Percentiles rank a stretch among this genome's conserved stretches.
Evolutionary conservation across 2,113 vertebrate species (phyloP).

Genomic region (Phoenicopterus ruber): DNA sequence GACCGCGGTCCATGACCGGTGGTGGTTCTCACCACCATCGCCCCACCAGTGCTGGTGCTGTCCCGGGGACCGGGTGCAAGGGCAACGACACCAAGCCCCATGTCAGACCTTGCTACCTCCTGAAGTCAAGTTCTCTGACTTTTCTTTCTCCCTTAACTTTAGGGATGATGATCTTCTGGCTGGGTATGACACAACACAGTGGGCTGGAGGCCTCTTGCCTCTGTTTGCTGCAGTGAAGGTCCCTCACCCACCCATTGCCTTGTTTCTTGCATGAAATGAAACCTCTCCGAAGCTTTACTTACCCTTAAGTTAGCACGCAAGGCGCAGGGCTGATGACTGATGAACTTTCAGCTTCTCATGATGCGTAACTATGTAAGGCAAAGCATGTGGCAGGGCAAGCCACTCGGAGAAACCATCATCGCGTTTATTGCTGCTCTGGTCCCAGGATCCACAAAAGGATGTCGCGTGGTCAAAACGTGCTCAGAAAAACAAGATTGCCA

Average conservation of each 20-base stretch:
- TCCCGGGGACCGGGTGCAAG: neutral
- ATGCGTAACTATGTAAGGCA: neutral
- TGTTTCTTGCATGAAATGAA: neutral
- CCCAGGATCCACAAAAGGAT: neutral
- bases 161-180: neutral
- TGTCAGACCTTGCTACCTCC: neutral
- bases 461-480: neutral
- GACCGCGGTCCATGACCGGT: accelerated
- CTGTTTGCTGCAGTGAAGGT: neutral
- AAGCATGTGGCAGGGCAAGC: neutral
- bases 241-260: too few relatives aligned
- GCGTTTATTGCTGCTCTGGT: neutral
- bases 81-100: neutral
- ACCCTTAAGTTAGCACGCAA: neutral
- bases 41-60: neutral
- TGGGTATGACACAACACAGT: neutral
- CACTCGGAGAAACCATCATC: neutral
- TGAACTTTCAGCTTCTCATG: neutral
- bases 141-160: neutral
- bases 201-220: neutral
- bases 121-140: neutral
- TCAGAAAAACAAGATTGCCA: neutral
- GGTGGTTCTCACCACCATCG: neutral
- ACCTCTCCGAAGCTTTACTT: neutral
- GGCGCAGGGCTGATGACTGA: neutral